phyloP scores from a whole-genome alignment of 2,888 invertebrate genomes.

The Vesta saturnalis region DNA sequence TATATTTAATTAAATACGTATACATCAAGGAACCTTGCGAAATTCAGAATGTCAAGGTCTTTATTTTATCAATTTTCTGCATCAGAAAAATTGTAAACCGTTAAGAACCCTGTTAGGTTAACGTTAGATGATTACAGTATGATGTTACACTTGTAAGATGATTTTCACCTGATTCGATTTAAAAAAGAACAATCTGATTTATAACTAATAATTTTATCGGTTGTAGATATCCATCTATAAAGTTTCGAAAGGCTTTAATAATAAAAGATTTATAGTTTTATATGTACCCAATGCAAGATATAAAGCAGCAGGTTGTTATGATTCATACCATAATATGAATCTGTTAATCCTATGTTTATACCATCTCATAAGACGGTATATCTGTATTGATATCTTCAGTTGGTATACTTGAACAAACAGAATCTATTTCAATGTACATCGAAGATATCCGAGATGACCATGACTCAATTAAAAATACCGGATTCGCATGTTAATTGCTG shows the following conservation, averaged over 20 bases:
- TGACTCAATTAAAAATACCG: slow-evolving; percentile 49
- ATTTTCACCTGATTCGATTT: slow-evolving; percentile 37
- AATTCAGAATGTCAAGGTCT: slow-evolving; percentile 9
- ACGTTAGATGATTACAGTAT: slow-evolving; percentile 15
- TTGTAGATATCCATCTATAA: slow-evolving; percentile 48
- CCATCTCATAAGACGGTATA: slow-evolving; percentile 43
- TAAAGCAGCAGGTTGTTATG: slow-evolving; percentile 54
- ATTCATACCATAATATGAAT: slow-evolving; percentile 51
- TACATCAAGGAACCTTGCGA: not conserved
- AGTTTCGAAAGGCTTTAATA: slow-evolving; percentile 53
- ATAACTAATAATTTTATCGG: slow-evolving; percentile 54
- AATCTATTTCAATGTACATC: slow-evolving; percentile 26
- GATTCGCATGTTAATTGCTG: slow-evolving; percentile 48
- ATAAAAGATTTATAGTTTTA: slow-evolving; percentile 51
- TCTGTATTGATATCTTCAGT: slow-evolving; percentile 50
- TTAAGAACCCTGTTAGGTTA: slow-evolving; percentile 24
- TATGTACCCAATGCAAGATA: slow-evolving; percentile 48
- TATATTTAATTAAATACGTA: not conserved
- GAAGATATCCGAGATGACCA: slow-evolving; percentile 45
- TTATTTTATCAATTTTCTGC: slow-evolving; percentile 2
- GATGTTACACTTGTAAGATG: slow-evolving; percentile 26
- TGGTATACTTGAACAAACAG: slow-evolving; percentile 39
- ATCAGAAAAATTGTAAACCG: slow-evolving; percentile 24
- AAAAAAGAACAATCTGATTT: slow-evolving; percentile 53
- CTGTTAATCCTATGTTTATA: slow-evolving; percentile 48